Evolutionary conservation across 2,888 invertebrate genomes (phyloP).

Genomic region (Argyresthia albistria): DNA sequence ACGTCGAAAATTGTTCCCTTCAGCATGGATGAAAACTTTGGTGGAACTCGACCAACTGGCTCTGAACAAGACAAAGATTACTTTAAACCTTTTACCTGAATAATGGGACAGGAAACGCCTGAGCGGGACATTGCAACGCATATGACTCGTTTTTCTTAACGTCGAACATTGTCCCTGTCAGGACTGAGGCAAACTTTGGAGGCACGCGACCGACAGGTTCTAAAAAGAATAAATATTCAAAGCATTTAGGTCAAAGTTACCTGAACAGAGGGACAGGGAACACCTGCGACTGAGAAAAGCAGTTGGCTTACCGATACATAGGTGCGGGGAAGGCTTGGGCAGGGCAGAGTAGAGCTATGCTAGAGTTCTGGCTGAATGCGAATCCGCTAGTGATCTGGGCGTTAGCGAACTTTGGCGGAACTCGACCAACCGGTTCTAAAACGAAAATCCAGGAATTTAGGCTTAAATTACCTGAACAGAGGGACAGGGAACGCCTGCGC

Average conservation of each 20-base stretch:
- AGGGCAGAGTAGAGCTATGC: conserved; percentile 76
- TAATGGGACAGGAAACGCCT: conserved; percentile 73
- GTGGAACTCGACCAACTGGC: conserved; percentile 53
- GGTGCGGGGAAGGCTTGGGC: conserved; percentile 82
- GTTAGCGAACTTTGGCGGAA: conserved; percentile 75
- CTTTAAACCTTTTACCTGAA: conserved; percentile 44
- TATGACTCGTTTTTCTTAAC: conserved; percentile 55
- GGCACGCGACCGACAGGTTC: conserved; percentile 64
- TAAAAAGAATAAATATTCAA: conserved; percentile 15
- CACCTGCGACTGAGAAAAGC: conserved; percentile 67
- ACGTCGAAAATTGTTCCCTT: conserved; percentile 33
- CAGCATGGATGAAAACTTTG: conserved; percentile 43
- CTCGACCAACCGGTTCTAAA: conserved; percentile 77
- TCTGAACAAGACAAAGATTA: conserved; percentile 28
- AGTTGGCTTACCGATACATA: conserved; percentile 76
- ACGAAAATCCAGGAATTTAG: conserved; percentile 15
- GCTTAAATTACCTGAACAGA: conserved; percentile 51
- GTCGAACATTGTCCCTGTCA: conserved; percentile 70
- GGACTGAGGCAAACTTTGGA: conserved; percentile 71
- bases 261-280: conserved; percentile 68
- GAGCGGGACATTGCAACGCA: conserved; percentile 76
- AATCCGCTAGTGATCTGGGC: conserved; percentile 75
- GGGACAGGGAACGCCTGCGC: conserved; percentile 77
- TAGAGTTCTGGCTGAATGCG: conserved; percentile 61
- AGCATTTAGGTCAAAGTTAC: not conserved